Percentiles rank a stretch among this genome's conserved stretches.
Conservation (phyloP, 2,113 vertebrate species). For the Ictalurus punctatus region DNA sequence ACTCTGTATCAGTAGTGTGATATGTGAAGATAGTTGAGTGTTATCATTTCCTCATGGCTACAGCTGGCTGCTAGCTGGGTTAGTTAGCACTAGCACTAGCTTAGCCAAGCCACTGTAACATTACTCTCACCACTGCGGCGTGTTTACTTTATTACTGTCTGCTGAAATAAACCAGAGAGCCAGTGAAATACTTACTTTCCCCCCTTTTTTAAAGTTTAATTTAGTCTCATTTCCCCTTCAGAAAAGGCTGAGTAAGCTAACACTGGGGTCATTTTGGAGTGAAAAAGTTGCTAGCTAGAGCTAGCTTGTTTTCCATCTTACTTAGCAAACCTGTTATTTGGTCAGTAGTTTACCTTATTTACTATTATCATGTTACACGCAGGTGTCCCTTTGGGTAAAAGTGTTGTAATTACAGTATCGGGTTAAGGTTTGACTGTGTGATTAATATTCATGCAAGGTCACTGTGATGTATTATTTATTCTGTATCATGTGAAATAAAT, state of each 20-base stretch:
- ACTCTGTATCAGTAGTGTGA: not conserved
- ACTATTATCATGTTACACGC: too few species aligned
- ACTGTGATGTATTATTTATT: not conserved
- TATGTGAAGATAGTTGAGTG: not conserved
- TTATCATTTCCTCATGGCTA: not conserved
- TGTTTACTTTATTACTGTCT: not conserved
- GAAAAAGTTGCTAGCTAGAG: slow-evolving; percentile 2
- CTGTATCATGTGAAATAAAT: not conserved
- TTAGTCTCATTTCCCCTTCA: not conserved
- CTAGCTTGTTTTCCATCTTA: not conserved
- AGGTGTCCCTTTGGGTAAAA: not conserved
- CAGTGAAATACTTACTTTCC: too few species aligned
- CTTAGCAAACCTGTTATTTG: not conserved
- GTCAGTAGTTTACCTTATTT: not conserved
- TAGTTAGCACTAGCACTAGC: not conserved
- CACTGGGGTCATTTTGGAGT: not conserved
- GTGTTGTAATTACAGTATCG: not conserved
- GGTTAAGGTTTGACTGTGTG: not conserved
- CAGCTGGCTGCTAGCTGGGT: not conserved
- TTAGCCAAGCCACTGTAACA: not conserved
- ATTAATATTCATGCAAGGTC: not conserved
- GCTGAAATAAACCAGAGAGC: not conserved
- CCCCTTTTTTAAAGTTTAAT: not conserved
- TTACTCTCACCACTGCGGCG: not conserved
- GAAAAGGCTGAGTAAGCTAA: not conserved